phyloP scores from a whole-genome alignment of 2,888 invertebrate species.

The Bellardia bayeri region DNA sequence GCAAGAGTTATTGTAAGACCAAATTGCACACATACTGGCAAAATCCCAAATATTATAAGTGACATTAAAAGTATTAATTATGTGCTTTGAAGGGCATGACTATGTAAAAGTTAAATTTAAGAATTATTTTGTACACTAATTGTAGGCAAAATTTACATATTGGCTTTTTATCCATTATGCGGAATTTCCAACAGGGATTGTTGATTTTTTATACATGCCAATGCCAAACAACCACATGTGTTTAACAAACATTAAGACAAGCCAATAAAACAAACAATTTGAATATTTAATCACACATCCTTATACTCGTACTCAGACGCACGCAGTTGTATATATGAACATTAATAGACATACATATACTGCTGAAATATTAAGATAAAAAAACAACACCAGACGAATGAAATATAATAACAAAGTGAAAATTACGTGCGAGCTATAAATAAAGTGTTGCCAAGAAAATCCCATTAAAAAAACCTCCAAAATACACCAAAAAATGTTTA shows the following conservation, averaged over 20 bases:
- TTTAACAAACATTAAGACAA: conserved; percentile 24
- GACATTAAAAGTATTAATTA: not conserved
- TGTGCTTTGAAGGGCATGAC: too few species aligned
- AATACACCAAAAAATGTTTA: not conserved
- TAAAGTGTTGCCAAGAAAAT: conserved; percentile 26
- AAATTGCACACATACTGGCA: not conserved
- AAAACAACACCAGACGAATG: not conserved
- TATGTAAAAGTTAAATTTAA: too few species aligned
- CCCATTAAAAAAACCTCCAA: not conserved
- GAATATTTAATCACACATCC: not conserved
- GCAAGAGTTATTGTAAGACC: not conserved
- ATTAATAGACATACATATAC: not conserved
- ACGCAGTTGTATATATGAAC: not conserved
- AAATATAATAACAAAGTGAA: conserved; percentile 7
- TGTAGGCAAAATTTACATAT: not conserved
- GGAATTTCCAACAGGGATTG: not conserved
- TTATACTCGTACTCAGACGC: not conserved
- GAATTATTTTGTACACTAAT: too few species aligned
- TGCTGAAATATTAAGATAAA: not conserved
- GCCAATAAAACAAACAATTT: conserved; percentile 42
- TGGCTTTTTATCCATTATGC: not conserved
- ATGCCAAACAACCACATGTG: conserved; percentile 5
- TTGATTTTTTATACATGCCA: not conserved
- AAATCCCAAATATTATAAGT: not conserved
- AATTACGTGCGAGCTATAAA: conserved; percentile 32